Conservation (phyloP, 2,888 invertebrate genomes). For the Melipona bicolor region DNA sequence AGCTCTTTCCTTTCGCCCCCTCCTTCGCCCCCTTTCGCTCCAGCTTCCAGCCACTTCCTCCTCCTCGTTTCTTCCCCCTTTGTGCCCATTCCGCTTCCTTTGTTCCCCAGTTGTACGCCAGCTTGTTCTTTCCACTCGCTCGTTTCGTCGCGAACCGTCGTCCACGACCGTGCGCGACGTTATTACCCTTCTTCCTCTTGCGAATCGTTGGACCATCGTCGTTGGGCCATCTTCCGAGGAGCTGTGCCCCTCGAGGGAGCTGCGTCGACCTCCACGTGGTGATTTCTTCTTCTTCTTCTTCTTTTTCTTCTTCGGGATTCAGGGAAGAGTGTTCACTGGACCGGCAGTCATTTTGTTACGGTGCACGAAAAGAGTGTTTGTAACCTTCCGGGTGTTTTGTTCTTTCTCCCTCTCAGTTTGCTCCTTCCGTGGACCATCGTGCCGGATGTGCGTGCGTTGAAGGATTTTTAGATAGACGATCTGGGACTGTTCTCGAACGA, state of each 20-base stretch:
- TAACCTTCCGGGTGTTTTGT: not conserved
- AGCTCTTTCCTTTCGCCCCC: constrained; percentile 57
- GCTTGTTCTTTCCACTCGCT: not conserved
- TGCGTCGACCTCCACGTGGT: constrained; percentile 50
- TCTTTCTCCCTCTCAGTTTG: not conserved
- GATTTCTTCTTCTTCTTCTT: constrained; percentile 26
- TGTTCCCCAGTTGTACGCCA: not conserved
- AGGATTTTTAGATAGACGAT: not conserved
- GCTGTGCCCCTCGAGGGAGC: constrained; percentile 20
- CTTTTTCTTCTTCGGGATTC: not conserved
- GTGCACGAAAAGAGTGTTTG: constrained; percentile 13
- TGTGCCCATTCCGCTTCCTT: constrained; percentile 8
- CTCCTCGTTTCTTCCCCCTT: not conserved
- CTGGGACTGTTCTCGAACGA: not conserved
- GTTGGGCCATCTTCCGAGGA: constrained; percentile 31
- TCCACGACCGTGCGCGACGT: not conserved
- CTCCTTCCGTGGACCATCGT: too few relatives aligned
- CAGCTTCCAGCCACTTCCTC: not conserved
- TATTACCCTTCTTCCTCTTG: constrained; percentile 11
- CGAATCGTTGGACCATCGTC: constrained; percentile 68
- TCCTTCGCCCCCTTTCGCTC: not conserved
- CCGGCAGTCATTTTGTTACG: constrained; percentile 46
- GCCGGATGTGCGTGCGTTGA: too few relatives aligned
- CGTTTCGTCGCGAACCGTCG: not conserved
- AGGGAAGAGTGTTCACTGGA: constrained; percentile 29